These are phyloP conservation scores for Archilochus colubris DNA, from an alignment of 2,113 vertebrate species.

Conservation along the genomic window DNA sequence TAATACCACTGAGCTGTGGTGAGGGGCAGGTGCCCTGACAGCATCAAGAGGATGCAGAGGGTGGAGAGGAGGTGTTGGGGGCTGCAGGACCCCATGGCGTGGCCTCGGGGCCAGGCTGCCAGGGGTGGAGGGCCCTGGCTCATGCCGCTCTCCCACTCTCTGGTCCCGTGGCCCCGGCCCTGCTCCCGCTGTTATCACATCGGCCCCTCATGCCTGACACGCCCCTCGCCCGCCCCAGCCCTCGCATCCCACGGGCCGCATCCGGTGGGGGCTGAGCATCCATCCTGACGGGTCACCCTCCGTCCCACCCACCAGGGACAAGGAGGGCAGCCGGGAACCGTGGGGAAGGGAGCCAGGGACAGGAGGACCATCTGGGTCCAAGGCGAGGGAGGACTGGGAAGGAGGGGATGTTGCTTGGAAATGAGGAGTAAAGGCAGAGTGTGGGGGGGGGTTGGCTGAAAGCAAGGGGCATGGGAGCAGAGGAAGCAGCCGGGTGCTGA, in stretches of 20 bases:
- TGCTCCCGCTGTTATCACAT: constrained; percentile 5
- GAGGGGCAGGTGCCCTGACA: neutral
- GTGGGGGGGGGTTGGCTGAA: neutral
- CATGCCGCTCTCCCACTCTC: neutral
- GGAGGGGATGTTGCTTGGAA: constrained; percentile 20
- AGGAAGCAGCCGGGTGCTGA: neutral
- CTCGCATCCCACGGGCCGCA: neutral
- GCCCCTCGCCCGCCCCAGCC: constrained; percentile 21
- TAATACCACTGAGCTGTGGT: constrained; percentile 30
- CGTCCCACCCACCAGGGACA: neutral
- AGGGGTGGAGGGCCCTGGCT: neutral
- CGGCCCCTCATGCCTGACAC: neutral
- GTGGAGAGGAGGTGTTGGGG: fast-evolving
- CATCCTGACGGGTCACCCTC: fast-evolving
- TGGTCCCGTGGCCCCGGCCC: neutral
- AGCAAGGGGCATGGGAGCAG: fast-evolving
- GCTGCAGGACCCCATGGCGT: neutral
- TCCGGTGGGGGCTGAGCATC: neutral
- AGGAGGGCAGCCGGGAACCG: neutral
- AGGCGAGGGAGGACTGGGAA: neutral
- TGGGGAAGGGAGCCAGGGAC: neutral
- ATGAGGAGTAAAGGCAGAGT: neutral
- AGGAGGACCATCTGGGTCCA: neutral
- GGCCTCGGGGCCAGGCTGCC: neutral
- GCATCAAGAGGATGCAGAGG: constrained; percentile 5